Base-by-base conservation (phyloP, 1,140 invertebrate genomes). In the Psilanteris sp. region DNA sequence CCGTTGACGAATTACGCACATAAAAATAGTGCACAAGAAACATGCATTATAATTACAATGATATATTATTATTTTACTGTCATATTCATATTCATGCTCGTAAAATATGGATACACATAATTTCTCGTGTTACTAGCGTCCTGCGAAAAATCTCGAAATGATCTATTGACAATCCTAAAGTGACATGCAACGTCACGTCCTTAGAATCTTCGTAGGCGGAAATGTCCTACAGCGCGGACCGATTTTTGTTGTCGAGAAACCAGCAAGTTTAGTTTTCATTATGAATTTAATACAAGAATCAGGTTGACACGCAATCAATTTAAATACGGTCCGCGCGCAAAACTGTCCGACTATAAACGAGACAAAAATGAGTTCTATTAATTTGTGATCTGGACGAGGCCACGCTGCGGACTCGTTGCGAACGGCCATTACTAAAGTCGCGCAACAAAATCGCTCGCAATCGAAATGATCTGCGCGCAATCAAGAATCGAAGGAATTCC, bases 241-340 rank as follows among this genome's bases (percentile, higher is more conserved):
- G 48, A 73, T 64, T 73, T 73, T 73, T 64, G 43, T 73, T 57
- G 50, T 44, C 57, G 46, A 72, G 50, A 55, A 64, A 64, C 68
- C 41, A 41, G 59, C 59, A 11, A 64, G 41, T 66, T 73, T 66
- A 22, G 46, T 67, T 61, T 62, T 39, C 44, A 62, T 67, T 61
- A 75, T 67, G 44, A 68, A 75, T 72, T 72, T 34, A 64, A 64
- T 72, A 72, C 68, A 64, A 72, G 68, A 64, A 50, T 57, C 55
- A 55, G 5, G 57, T 50, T 72, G 68, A 64, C 68, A 15, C 16
- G 29, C 26, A 66, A 62, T 76, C 44, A 37, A 71, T 77, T 48
- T 68, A 55, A 62, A 55, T 62, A 50, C 46, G 27, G 3, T 32
- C 20, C 37, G 5, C 5, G n/a, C 29, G n/a, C 18, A 34, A 41